A percentile compares a stretch with the other conserved stretches of the same genome.
Conservation (phyloP, 2,797 vertebrate genomes). For the Hybognathus amarus region DNA sequence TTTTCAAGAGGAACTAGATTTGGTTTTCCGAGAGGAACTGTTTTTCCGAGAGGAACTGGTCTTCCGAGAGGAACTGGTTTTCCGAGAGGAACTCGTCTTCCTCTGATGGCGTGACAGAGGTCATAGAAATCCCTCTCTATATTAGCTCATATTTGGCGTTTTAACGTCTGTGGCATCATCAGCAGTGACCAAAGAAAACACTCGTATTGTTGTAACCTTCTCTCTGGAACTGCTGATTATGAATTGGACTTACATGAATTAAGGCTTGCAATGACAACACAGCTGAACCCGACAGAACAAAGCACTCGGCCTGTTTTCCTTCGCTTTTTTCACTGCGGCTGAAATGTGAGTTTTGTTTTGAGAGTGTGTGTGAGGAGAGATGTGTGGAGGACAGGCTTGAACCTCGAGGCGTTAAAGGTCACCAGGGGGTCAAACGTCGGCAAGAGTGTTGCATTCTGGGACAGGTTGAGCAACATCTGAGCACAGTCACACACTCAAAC, state of each 20-base stretch:
- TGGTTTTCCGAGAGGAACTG: no score
- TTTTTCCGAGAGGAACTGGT: no score
- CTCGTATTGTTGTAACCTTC: constrained; percentile 77
- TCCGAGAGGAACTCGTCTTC: no score
- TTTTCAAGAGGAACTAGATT: no score
- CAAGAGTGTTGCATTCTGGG: constrained; percentile 3
- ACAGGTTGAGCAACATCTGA: constrained; percentile 3
- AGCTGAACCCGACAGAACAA: constrained; percentile 70
- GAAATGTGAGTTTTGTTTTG: constrained; percentile 55
- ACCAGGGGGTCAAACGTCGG: neutral
- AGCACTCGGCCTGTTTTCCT: constrained; percentile 46
- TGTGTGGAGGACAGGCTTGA: constrained; percentile 59
- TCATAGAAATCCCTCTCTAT: constrained; percentile 59
- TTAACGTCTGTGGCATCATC: constrained; percentile 74
- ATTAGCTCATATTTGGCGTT: constrained; percentile 73
- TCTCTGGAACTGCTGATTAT: constrained; percentile 68
- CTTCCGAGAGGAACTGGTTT: fast-evolving
- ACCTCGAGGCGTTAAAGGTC: constrained; percentile 51
- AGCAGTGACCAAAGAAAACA: constrained; percentile 76
- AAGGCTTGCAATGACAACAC: constrained; percentile 63
- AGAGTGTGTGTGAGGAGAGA: constrained; percentile 67
- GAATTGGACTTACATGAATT: constrained; percentile 75
- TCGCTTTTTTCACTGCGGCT: constrained; percentile 46
- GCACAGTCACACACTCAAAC: neutral
- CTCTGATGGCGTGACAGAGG: no score